Evolutionary conservation across 2,888 invertebrate species (phyloP).

Genomic region (Hecatera dysodea): DNA sequence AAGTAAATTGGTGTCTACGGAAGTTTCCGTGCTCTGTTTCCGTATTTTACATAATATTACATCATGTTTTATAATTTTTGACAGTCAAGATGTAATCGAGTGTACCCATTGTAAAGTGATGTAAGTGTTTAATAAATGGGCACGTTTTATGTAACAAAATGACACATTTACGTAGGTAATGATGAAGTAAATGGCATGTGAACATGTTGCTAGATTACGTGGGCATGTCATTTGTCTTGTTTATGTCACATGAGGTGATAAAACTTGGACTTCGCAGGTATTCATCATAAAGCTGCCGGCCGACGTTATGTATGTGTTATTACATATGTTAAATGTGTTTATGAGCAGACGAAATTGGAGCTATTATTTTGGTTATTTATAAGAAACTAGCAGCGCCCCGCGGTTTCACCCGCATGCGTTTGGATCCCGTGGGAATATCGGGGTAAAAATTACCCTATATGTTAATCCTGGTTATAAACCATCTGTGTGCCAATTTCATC

Average conservation of each 20-base stretch:
- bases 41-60: constrained; percentile 60
- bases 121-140: constrained; percentile 44
- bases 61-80: constrained; percentile 44
- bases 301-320: neutral
- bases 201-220: constrained; percentile 39
- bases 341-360: constrained; percentile 1
- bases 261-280: constrained; percentile 15
- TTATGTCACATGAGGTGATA: constrained; percentile 45
- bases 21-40: constrained; percentile 58
- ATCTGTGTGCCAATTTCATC: too few relatives aligned
- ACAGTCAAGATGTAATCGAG: constrained; percentile 43
- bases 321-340: constrained; percentile 9
- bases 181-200: constrained; percentile 53
- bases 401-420: too few relatives aligned
- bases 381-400: too few relatives aligned
- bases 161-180: constrained; percentile 41
- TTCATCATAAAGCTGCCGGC: constrained; percentile 20
- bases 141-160: constrained; percentile 48
- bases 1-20: constrained; percentile 54
- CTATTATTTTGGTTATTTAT: constrained; percentile 2
- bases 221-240: constrained; percentile 46
- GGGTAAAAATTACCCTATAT: too few relatives aligned
- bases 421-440: too few relatives aligned
- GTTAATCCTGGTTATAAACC: too few relatives aligned
- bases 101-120: constrained; percentile 53